Evolutionary conservation across 2,113 vertebrate species (phyloP), one percentile per base, ranked within the genome.

Genomic region (Merops nubicus): DNA sequence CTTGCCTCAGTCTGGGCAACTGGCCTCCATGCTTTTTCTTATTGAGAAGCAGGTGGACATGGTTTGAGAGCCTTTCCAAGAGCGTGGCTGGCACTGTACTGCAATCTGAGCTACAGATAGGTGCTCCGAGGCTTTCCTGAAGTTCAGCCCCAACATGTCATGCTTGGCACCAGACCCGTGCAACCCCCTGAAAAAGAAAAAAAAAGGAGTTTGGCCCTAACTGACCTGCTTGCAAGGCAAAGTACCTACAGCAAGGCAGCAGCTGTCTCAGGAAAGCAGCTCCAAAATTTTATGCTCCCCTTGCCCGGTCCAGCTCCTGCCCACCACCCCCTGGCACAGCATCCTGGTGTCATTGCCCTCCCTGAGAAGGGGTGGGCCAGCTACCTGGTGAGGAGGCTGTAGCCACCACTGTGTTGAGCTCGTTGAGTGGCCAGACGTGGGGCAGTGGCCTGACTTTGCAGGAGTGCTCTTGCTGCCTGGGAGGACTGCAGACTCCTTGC

Each of bases 121-220:
- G 38, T 92, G 95, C 95, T 93, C 73, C 4, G 0, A 97, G 95
- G 95, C 91, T 95, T 97, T 95, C 76, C 76, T 96, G 86, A 93
- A 21, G 76, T 95, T 96, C 86, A 89, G 94, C 73, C 93, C 51
- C 33, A 78, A 96, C 96, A 96, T 91, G 96, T 96, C 86, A 13
- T 84, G 64, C 77, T 96, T 96, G 95, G 95, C 93, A 94, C 40
- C 51, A 60, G 40, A 65, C 15, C 36, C 0, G 2, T 94, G 89
- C 91, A 93, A 89, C 57, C 91, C 94, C 45, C 83, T 5, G 0
- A 82, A 83, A 88, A 73, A 65, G 15, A 23, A 38, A 36, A 40
- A 38, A 69, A 77, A 81, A 62, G 63, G 40, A 4, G 16, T 85
- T 96, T 95, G 93, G 92, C 96, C 85, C 90, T 88, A 78, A 76